A percentile compares a stretch with the other conserved stretches of the same genome.
Evolutionary conservation across 2,797 vertebrate genomes (phyloP).

Genomic region (Malurus splendens): DNA sequence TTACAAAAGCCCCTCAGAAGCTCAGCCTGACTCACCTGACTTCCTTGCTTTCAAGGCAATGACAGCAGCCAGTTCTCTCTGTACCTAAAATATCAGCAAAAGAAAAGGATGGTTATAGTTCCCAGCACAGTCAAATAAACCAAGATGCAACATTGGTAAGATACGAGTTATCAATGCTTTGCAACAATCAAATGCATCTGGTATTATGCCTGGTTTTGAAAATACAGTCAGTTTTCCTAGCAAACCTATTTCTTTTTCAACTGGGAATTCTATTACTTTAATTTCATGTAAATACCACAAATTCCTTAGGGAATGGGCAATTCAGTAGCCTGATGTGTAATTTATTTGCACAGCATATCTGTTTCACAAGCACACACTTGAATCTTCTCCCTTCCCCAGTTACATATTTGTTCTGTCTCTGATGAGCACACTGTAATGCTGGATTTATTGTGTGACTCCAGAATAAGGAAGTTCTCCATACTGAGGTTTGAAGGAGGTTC

Average conservation of each 20-base stretch:
- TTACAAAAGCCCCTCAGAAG: neutral
- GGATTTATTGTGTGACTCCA: neutral
- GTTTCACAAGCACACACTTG: neutral
- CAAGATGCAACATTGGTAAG: neutral
- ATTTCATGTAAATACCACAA: neutral
- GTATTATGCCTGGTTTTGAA: neutral
- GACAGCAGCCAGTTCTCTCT: constrained; percentile 90
- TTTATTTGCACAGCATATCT: neutral
- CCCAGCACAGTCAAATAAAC: neutral
- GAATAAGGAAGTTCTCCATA: neutral
- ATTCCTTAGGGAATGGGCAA: neutral
- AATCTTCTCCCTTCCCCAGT: neutral
- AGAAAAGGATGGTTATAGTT: constrained; percentile 6
- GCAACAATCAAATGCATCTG: neutral
- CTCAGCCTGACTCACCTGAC: constrained; percentile 75
- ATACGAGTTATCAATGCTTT: neutral
- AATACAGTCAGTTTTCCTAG: neutral
- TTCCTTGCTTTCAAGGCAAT: constrained; percentile 93
- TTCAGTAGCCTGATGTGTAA: neutral
- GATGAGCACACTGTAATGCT: neutral
- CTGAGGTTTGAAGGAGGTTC: neutral
- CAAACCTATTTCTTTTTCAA: neutral
- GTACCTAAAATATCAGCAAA: constrained; percentile 78
- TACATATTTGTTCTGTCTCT: neutral
- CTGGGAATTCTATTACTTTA: neutral